These are phyloP conservation scores for Rhodeus uyekii DNA, from an alignment of 2,797 vertebrate species.

Conservation along the genomic window DNA sequence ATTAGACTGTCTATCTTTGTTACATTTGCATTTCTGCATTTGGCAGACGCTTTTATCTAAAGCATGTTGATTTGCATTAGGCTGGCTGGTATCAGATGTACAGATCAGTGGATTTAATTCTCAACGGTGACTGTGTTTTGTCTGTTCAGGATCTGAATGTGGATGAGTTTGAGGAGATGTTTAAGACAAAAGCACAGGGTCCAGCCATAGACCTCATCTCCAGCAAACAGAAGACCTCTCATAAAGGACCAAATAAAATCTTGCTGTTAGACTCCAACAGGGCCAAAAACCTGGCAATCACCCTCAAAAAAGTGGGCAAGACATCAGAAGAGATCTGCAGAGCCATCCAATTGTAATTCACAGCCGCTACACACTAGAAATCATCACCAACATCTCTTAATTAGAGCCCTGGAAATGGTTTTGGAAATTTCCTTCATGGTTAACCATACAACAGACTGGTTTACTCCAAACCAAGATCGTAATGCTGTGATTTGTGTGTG, in stretches of 20 bases:
- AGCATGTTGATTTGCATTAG: not conserved
- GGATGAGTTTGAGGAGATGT: constrained; percentile 96
- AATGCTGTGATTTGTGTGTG: not conserved
- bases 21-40: too few relatives aligned
- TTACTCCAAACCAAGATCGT: not conserved
- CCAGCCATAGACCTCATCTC: constrained; percentile 83
- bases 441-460: not conserved
- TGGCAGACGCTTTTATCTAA: too few relatives aligned
- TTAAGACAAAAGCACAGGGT: constrained; percentile 97
- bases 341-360: constrained; percentile 88
- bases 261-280: constrained; percentile 92
- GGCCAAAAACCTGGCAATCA: constrained; percentile 97
- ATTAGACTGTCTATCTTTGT: not conserved
- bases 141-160: constrained; percentile 88
- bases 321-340: constrained; percentile 92
- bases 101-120: not conserved
- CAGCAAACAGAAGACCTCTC: constrained; percentile 86
- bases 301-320: constrained; percentile 92
- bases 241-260: constrained; percentile 88
- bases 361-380: not conserved
- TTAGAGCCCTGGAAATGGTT: not conserved
- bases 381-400: not conserved
- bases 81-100: not conserved
- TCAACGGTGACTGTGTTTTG: not conserved
- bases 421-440: not conserved